A percentile compares a stretch with the other conserved stretches of the same genome.
Conservation (phyloP, 64 coral and sea anemone genomes). For the Dendronephthya gigantea region DNA sequence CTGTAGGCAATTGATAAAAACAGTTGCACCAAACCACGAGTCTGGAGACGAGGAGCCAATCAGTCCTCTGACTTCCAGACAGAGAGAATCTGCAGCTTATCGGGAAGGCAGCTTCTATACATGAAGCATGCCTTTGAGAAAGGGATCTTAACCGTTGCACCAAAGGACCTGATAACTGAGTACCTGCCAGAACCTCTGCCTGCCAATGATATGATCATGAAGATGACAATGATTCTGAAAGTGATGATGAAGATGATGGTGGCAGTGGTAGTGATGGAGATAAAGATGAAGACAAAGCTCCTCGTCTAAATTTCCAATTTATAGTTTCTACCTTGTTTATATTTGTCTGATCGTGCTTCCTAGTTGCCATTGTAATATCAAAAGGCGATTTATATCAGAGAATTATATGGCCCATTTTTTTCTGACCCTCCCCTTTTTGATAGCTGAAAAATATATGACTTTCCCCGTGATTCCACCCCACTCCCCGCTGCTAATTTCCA, state of each 20-base stretch:
- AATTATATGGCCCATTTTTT: too few species aligned
- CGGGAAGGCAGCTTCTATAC: conserved; percentile 33
- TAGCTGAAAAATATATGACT: too few species aligned
- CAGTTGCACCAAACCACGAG: conserved; percentile 32
- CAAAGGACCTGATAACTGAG: conserved; percentile 31
- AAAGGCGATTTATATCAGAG: too few species aligned
- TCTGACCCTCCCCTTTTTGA: too few species aligned
- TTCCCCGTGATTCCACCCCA: too few species aligned
- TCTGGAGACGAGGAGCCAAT: conserved; percentile 44
- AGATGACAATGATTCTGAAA: conserved; percentile 3
- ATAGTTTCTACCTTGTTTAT: too few species aligned
- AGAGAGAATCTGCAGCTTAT: conserved; percentile 44
- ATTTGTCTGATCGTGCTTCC: too few species aligned
- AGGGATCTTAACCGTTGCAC: conserved; percentile 31
- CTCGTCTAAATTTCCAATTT: too few species aligned
- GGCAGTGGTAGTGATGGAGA: too few species aligned
- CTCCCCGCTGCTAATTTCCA: too few species aligned
- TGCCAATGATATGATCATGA: conserved; percentile 44
- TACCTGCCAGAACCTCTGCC: conserved; percentile 53
- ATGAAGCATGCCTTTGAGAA: conserved; percentile 44
- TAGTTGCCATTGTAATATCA: too few species aligned
- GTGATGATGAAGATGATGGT: not conserved
- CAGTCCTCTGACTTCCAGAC: conserved; percentile 45
- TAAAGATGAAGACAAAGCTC: too few species aligned
- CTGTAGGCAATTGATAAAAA: conserved; percentile 28